Percentiles rank a stretch among this genome's conserved stretches.
These are phyloP conservation scores for Hetaerina titia DNA, from an alignment of 2,888 invertebrate genomes.

Conservation along the genomic window DNA sequence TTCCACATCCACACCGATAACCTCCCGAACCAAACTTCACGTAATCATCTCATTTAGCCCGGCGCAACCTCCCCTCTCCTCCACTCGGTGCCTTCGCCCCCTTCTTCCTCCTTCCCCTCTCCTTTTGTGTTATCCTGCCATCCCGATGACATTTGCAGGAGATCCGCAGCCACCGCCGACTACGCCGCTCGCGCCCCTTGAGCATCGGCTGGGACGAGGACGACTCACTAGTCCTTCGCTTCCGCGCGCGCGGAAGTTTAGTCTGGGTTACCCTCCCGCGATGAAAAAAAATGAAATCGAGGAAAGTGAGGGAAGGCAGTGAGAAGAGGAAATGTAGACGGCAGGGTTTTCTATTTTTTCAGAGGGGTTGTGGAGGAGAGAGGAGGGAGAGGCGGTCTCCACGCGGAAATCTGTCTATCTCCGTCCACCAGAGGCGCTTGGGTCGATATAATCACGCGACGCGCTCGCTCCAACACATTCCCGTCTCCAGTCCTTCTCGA, in stretches of 20 bases:
- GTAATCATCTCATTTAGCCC: not conserved
- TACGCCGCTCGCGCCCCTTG: not conserved
- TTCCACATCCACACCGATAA: too few species aligned
- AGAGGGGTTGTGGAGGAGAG: not conserved
- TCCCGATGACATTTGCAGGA: not conserved
- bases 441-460: conserved; percentile 14
- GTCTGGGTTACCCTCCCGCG: not conserved
- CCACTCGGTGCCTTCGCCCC: not conserved
- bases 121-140: not conserved
- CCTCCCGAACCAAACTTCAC: too few species aligned
- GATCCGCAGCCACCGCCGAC: not conserved
- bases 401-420: not conserved
- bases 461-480: not conserved
- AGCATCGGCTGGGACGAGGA: not conserved
- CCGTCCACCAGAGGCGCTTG: not conserved
- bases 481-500: not conserved
- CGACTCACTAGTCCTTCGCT: not conserved
- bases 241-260: not conserved
- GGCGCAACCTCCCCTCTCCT: not conserved
- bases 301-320: not conserved
- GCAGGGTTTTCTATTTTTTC: not conserved
- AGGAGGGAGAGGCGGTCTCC: not conserved
- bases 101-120: not conserved
- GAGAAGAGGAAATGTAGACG: not conserved
- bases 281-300: not conserved